Evolutionary conservation across 2,888 invertebrate genomes (phyloP), one percentile per base, ranked within the genome.

Genomic region (Troides oblongomaculatus): DNA sequence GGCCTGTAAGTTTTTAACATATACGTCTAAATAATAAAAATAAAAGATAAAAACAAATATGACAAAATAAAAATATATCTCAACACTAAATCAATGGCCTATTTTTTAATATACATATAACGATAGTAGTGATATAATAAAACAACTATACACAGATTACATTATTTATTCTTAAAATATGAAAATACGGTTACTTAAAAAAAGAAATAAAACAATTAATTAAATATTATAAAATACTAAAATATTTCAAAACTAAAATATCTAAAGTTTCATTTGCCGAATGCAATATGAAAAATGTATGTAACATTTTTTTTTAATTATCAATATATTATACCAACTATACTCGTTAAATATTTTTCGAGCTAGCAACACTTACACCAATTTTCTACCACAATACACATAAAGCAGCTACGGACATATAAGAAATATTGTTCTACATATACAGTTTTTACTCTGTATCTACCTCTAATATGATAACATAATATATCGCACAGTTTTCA

Each of bases 151-250:
- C 30, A 74, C 70, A 56, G 69, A 74, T 75, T 74, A 71, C 74
- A 74, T 74, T 74, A 79, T 78, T 77, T 79, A 79, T 76, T 79
- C 80, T 79, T 80, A 79, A 76, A 77, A 76, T 81, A 81, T 77
- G 77, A 81, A 79, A 79, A 78, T 81, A 78, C 77, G 74, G 77
- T 79, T 75, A 74, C 74, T 77, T 79, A 78, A 75, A 71, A 30
- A 30, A 30, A 30, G 2, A 74, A 75, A 76, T 77, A 75, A 75
- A 73, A 74, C 72, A 72, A 73, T 74, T 69, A 74, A 73, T 74
- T 70, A 76, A 75, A 74, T 53, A 64, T 56, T 56, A 18, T 50
- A 50, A 66, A 66, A 14, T 50, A 66, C 66, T 66, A 70, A 62
- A 62, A n/a, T 53, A 53, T 63, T 65, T 59, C 62, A 53, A 64